A percentile compares a stretch with the other conserved stretches of the same genome.
Evolutionary conservation across 2,888 invertebrate genomes (phyloP).

Genomic region (Stratiomys singularior): DNA sequence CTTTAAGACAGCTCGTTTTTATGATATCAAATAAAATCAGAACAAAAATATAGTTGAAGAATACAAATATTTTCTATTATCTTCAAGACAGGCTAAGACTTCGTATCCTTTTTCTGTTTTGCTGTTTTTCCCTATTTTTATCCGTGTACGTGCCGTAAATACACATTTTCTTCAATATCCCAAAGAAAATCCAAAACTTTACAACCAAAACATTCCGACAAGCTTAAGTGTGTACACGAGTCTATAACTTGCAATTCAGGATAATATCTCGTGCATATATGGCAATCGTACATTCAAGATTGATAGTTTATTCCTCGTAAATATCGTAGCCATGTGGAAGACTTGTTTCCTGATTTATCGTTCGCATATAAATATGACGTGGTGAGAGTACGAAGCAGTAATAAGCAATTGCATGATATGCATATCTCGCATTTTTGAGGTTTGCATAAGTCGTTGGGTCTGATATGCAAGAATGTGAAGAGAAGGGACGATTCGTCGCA

Average conservation of each 20-base stretch:
- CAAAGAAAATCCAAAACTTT: no score
- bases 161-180: no score
- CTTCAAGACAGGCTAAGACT: no score
- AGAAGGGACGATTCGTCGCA: no score
- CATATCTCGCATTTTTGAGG: constrained; percentile 27
- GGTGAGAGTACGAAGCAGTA: background rate
- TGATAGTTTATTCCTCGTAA: constrained; percentile 20
- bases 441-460: background rate
- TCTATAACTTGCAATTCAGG: background rate
- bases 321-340: constrained; percentile 41
- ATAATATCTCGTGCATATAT: background rate
- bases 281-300: constrained; percentile 14
- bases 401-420: constrained; percentile 2
- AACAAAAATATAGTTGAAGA: no score
- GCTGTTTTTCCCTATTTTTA: no score
- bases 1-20: no score
- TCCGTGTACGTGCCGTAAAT: no score
- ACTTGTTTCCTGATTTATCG: constrained; percentile 40
- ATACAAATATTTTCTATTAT: no score
- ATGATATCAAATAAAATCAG: no score
- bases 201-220: background rate
- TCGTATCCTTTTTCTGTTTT: no score
- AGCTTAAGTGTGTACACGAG: no score
- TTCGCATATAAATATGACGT: background rate
- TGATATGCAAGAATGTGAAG: constrained; percentile 12